phyloP scores from a whole-genome alignment of 2,113 vertebrate species.

The Probosciger aterrimus region DNA sequence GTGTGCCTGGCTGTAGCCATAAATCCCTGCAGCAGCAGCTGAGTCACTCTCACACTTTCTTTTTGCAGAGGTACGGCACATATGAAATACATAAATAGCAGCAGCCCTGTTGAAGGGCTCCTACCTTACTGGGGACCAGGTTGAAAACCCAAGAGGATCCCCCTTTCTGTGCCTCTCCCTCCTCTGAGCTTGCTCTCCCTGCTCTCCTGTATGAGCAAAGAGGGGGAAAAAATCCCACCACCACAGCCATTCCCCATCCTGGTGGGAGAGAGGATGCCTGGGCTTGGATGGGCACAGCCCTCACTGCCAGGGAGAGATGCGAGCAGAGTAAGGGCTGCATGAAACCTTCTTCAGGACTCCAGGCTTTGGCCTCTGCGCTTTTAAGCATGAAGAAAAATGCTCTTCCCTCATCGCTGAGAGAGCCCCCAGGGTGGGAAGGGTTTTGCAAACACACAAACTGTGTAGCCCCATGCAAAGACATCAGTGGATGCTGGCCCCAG shows the following conservation, averaged over 20 bases:
- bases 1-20: neutral
- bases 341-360: neutral
- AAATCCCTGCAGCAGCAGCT: neutral
- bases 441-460: neutral
- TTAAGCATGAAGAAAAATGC: neutral
- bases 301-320: neutral
- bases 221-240: neutral
- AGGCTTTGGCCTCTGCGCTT: neutral
- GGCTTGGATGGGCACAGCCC: neutral
- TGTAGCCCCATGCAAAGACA: neutral
- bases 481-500: accelerated
- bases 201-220: neutral
- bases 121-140: neutral
- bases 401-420: neutral
- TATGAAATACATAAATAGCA: neutral
- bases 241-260: accelerated
- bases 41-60: neutral
- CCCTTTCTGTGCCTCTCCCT: neutral
- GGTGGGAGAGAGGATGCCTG: neutral
- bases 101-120: neutral
- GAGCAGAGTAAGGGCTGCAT: neutral
- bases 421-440: neutral
- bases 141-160: neutral
- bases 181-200: neutral
- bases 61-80: accelerated